Evolutionary conservation across 2,797 vertebrate species (phyloP).

Genomic region (Gymnoscopelus microlampas): DNA sequence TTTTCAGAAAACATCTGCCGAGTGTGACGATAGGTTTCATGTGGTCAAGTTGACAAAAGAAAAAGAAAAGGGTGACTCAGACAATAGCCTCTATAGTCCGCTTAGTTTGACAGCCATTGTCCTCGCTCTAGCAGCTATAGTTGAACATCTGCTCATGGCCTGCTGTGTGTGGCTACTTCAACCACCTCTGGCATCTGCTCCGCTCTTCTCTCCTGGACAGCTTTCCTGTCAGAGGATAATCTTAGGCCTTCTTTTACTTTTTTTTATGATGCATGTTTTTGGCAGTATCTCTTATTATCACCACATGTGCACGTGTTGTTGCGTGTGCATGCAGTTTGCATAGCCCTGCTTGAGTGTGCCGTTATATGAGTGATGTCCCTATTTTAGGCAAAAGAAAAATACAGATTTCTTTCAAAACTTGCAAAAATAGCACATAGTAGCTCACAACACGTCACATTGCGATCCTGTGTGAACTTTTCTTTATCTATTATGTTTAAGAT

Average conservation of each 20-base stretch:
- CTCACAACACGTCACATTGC: no score
- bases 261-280: neutral
- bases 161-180: conserved; percentile 14
- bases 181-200: conserved; percentile 25
- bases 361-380: no score
- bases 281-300: no score
- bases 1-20: conserved; percentile 9
- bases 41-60: neutral
- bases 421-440: no score
- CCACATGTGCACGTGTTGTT: no score
- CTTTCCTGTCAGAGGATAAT: conserved; percentile 46
- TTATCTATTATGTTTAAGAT: no score
- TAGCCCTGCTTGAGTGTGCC: no score
- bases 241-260: conserved; percentile 10
- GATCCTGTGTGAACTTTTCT: no score
- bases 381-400: no score
- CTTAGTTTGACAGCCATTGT: conserved; percentile 49
- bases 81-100: conserved; percentile 47
- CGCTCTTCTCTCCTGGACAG: conserved; percentile 24
- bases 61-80: conserved; percentile 11
- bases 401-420: no score
- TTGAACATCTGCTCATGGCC: conserved; percentile 60
- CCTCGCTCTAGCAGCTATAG: conserved; percentile 28
- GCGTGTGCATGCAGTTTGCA: no score
- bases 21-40: no score